Conservation (phyloP, 2,113 vertebrate species). For the Eulemur rufifrons region DNA sequence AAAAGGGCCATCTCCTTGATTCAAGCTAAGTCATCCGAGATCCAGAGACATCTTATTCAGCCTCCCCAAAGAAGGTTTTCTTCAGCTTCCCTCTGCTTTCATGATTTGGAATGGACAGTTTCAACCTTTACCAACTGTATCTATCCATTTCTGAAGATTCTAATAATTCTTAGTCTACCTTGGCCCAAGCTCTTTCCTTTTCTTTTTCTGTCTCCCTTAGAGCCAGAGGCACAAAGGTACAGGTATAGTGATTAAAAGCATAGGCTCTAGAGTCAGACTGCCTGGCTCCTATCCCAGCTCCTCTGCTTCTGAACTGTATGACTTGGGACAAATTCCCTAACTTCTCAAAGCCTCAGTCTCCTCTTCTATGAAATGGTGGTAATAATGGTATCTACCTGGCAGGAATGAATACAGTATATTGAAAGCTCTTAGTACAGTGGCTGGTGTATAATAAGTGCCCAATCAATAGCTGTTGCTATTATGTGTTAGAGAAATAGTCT, state of each 20-base stretch:
- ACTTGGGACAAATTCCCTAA: neutral
- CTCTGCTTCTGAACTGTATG: neutral
- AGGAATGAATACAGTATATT: neutral
- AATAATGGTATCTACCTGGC: neutral
- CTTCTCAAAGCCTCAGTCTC: neutral
- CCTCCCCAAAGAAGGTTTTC: neutral
- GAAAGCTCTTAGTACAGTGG: neutral
- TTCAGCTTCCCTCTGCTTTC: neutral
- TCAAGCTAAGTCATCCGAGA: neutral
- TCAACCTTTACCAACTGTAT: neutral
- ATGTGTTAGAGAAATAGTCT: neutral
- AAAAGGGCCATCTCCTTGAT: neutral
- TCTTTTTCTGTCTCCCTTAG: neutral
- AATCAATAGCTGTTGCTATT: neutral
- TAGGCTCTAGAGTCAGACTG: neutral
- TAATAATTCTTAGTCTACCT: conserved; percentile 13
- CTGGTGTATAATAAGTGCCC: neutral
- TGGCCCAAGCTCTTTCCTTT: neutral
- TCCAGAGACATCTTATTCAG: neutral
- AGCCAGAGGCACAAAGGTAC: neutral
- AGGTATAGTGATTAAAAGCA: neutral
- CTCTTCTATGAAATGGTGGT: conserved; percentile 6
- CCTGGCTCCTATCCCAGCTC: neutral
- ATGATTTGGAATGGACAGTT: neutral
- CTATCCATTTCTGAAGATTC: neutral